A percentile compares a stretch with the other conserved stretches of the same genome.
These are phyloP conservation scores for Lepidocolaptes lacrymiger DNA, from an alignment of 2,797 vertebrate species.

Conservation along the genomic window DNA sequence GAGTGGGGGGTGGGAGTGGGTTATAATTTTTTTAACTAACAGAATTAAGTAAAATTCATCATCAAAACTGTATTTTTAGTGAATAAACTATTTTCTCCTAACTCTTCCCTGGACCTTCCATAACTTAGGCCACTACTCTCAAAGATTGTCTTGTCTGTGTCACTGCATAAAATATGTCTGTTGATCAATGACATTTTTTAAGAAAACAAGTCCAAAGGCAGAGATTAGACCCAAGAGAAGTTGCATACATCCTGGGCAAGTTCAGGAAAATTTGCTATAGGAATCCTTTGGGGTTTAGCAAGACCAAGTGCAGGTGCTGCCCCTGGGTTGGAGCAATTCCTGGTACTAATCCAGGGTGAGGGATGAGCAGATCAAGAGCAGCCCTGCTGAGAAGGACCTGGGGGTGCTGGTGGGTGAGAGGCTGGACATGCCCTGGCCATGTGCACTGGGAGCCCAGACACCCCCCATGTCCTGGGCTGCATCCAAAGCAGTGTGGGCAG, in stretches of 20 bases:
- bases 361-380: background rate
- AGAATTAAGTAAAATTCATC: background rate
- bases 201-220: background rate
- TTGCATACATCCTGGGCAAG: background rate
- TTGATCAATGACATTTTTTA: background rate
- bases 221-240: background rate
- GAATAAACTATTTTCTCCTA: background rate
- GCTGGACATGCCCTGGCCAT: background rate
- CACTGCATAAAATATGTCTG: background rate
- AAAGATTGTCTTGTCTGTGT: background rate
- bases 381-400: background rate
- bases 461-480: background rate
- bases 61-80: background rate
- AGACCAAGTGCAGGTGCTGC: background rate
- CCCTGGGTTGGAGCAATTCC: accelerated
- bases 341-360: accelerated
- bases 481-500: background rate
- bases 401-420: background rate
- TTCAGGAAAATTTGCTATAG: background rate
- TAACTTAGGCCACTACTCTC: accelerated
- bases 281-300: background rate
- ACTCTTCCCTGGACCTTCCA: background rate
- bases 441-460: background rate
- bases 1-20: too few species aligned
- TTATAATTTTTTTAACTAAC: background rate